Base-by-base conservation (phyloP, 1,140 invertebrate species). In the Palaemon carinicauda region DNA sequence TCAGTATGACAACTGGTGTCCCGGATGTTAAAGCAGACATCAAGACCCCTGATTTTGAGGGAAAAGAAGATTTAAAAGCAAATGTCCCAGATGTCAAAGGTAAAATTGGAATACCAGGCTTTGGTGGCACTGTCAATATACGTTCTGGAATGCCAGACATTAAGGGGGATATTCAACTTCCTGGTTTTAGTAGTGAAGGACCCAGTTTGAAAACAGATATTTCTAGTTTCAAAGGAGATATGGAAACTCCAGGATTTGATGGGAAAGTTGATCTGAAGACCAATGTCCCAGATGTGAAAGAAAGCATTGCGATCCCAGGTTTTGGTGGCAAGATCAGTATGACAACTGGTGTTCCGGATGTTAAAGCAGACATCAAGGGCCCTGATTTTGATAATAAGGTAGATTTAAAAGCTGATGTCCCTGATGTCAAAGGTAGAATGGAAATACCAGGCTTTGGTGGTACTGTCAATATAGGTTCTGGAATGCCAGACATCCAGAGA, bases 301-400 rank as follows among this genome's bases (percentile, higher is more conserved):
- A 41, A 9, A 12, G 41, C 41, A 41, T 4, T 41, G 41, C 7
- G 5, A 19, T 19, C 19, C 27, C 56, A 65, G 17, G 56, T 12
- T 65, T 65, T 65, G 56, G 56, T 10, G 56, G 56, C 2, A 65
- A 65, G 27, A 15, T 65, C 27, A 27, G 27, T n/a, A n/a, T 65
- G 56, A 65, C 27, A 12, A 65, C 56, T 19, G 56, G 17, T 65
- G n/a, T 65, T 65, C 41, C 41, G 12, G 77, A 27, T 80, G 73
- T 24, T 71, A 74, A 73, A 52, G 81, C 52, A 80, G 83, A 82
- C 31, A 52, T 31, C 69, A 12, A 80, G 24, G 24, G 33, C 41
- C 19, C 56, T 12, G 56, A 65, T 1, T 21, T 65, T 1, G 41
- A 41, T 41, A 7, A 12, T 41, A 41, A 41, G 41, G 27, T 19